Conservation (phyloP, 2,888 invertebrate species). For the Punctoribates punctum region DNA sequence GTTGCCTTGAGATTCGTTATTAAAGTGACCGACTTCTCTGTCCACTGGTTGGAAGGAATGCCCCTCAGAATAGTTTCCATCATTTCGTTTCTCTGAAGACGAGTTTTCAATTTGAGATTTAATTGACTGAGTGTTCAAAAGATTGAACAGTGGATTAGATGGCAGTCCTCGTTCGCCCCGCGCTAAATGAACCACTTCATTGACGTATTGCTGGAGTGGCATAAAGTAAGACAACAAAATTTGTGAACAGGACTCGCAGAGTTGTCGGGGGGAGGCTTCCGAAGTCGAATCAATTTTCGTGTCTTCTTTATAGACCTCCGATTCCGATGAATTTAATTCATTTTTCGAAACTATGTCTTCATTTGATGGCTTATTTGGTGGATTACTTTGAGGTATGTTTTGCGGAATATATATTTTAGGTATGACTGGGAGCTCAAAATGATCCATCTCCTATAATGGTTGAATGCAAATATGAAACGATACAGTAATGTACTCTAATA, state of each 20-base stretch:
- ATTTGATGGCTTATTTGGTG: not conserved
- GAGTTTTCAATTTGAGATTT: not conserved
- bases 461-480: not conserved
- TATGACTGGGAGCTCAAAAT: constrained; percentile 26
- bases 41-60: not conserved
- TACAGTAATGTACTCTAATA: too few relatives aligned
- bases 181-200: constrained; percentile 27
- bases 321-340: not conserved
- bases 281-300: not conserved
- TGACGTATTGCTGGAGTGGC: constrained; percentile 41
- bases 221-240: constrained; percentile 39
- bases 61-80: not conserved
- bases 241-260: constrained; percentile 41
- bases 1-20: not conserved
- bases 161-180: not conserved
- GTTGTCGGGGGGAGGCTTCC: not conserved
- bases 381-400: not conserved
- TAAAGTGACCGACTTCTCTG: not conserved
- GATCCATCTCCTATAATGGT: not conserved
- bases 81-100: not conserved
- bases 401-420: constrained; percentile 31
- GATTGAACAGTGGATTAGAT: not conserved
- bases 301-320: not conserved
- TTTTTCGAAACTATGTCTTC: not conserved
- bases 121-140: not conserved